These are phyloP conservation scores for Ladona fulva DNA, from an alignment of 1,140 invertebrate genomes.

Conservation along the genomic window DNA sequence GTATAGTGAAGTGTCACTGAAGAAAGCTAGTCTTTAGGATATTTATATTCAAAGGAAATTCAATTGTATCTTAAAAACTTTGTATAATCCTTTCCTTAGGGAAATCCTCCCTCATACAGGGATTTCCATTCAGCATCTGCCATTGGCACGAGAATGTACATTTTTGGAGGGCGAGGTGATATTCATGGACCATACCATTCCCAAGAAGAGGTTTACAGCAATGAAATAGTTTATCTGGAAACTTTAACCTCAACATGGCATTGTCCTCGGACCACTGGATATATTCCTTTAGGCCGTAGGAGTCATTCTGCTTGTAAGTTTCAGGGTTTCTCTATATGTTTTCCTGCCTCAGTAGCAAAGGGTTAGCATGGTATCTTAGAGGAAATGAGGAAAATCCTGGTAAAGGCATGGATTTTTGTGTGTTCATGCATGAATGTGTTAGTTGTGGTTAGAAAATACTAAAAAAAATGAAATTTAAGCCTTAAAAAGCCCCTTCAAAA, in stretches of 20 bases:
- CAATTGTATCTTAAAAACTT: too few species aligned
- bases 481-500: too few species aligned
- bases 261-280: conserved; percentile 44
- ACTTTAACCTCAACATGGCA: conserved; percentile 58
- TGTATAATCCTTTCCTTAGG: conserved; percentile 34
- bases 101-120: conserved; percentile 55
- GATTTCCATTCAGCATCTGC: conserved; percentile 82
- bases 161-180: conserved; percentile 77
- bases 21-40: too few species aligned
- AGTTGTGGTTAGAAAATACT: too few species aligned
- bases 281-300: conserved; percentile 55
- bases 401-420: too few species aligned
- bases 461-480: too few species aligned
- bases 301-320: conserved; percentile 81
- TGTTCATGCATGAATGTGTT: too few species aligned
- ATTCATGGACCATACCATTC: conserved; percentile 51
- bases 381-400: too few species aligned
- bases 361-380: too few species aligned
- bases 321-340: not conserved
- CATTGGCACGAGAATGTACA: conserved; percentile 64
- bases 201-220: conserved; percentile 65
- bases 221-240: conserved; percentile 67
- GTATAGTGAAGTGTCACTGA: too few species aligned
- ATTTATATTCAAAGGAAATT: too few species aligned
- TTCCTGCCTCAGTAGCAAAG: too few species aligned